Evolutionary conservation across 2,888 invertebrate species (phyloP).

Genomic region (Noctuana brunneofusca): DNA sequence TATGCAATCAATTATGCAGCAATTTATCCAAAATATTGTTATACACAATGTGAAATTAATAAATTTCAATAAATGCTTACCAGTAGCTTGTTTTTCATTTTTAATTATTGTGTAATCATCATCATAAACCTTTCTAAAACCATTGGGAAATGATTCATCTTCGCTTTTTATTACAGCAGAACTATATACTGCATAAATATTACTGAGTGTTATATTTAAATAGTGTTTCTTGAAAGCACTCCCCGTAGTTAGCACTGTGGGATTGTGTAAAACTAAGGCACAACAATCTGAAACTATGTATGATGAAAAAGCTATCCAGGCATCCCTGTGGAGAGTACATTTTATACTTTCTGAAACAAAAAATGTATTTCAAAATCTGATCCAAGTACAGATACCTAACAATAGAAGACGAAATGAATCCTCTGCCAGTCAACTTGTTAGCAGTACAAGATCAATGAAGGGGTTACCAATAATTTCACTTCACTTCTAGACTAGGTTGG

Average conservation of each 20-base stretch:
- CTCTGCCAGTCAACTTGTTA: no score
- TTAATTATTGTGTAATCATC: constrained; percentile 67
- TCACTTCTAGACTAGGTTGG: no score
- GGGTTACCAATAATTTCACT: no score
- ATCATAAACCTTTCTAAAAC: constrained; percentile 55
- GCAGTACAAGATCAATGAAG: no score
- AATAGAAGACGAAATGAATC: no score
- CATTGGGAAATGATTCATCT: constrained; percentile 55
- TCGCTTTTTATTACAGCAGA: constrained; percentile 54
- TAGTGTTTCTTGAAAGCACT: constrained; percentile 74
- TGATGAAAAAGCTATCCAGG: constrained; percentile 70
- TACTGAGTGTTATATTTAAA: constrained; percentile 71
- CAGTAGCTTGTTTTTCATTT: constrained; percentile 50
- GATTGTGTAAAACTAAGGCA: constrained; percentile 66
- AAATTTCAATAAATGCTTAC: constrained; percentile 44
- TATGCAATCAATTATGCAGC: no score
- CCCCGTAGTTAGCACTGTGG: constrained; percentile 75
- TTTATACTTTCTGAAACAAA: constrained; percentile 67
- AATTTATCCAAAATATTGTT: background rate
- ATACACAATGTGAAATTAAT: background rate
- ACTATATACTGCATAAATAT: constrained; percentile 71
- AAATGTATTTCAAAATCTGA: no score
- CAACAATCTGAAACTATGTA: constrained; percentile 70
- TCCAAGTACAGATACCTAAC: no score
- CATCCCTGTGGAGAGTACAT: constrained; percentile 75